Evolutionary conservation across 1,140 invertebrate species (phyloP).

Genomic region (Arion vulgaris): DNA sequence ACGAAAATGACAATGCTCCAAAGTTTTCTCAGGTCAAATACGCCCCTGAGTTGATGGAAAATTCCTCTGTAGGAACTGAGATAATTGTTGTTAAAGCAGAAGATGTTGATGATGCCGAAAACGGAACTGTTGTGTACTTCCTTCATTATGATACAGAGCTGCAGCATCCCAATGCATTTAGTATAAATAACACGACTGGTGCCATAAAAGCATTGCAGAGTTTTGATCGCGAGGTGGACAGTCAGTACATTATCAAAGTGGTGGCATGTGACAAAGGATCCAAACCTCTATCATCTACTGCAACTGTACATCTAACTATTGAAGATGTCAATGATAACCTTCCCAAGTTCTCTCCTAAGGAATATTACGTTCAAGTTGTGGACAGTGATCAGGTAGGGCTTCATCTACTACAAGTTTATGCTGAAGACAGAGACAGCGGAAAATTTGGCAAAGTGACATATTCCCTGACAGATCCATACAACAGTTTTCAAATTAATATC

Average conservation of each 20-base stretch:
- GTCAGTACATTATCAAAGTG: conserved; percentile 80
- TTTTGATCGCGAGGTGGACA: conserved; percentile 72
- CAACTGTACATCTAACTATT: conserved; percentile 81
- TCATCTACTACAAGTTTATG: conserved; percentile 78
- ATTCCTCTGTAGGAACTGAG: conserved; percentile 42
- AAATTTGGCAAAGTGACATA: conserved; percentile 79
- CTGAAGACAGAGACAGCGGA: conserved; percentile 85
- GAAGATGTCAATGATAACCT: conserved; percentile 95
- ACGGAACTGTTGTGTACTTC: conserved; percentile 61
- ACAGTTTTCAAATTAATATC: conserved; percentile 54
- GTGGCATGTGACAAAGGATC: conserved; percentile 78
- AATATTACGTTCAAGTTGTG: conserved; percentile 71
- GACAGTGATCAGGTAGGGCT: conserved; percentile 85
- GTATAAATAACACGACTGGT: conserved; percentile 86
- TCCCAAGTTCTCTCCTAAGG: conserved; percentile 83
- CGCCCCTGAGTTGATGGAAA: conserved; percentile 83
- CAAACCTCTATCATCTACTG: conserved; percentile 75
- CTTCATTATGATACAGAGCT: conserved; percentile 56
- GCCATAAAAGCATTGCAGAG: conserved; percentile 80
- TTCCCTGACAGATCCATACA: conserved; percentile 47
- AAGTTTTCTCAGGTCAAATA: conserved; percentile 76
- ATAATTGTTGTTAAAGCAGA: conserved; percentile 54
- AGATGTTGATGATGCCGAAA: conserved; percentile 61
- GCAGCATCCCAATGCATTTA: conserved; percentile 78
- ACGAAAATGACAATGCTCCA: conserved; percentile 91